A percentile compares a stretch with the other conserved stretches of the same genome.
phyloP scores from a whole-genome alignment of 1,140 invertebrate species.

The Diuraphis noxia region DNA sequence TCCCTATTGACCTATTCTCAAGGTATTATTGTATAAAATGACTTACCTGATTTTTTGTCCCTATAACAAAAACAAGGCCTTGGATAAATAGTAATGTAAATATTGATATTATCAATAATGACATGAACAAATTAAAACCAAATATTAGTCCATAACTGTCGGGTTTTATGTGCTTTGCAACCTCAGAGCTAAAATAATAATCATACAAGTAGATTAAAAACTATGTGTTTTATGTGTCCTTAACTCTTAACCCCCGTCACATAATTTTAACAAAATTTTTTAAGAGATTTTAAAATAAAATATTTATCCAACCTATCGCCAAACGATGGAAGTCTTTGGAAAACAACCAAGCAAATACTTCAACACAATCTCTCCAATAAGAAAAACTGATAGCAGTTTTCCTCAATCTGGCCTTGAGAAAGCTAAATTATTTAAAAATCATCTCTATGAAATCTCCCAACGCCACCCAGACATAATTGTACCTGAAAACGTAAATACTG shows the following conservation, averaged over 20 bases:
- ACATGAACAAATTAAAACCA: conserved; percentile 84
- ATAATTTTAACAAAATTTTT: neutral
- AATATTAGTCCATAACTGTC: conserved; percentile 89
- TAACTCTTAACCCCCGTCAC: neutral
- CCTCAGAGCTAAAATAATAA: conserved; percentile 72
- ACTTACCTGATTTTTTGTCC: conserved; percentile 46
- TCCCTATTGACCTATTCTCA: too few relatives aligned
- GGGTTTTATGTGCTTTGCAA: conserved; percentile 76
- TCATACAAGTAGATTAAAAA: neutral
- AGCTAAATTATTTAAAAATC: too few relatives aligned
- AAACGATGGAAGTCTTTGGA: too few relatives aligned
- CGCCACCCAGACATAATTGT: too few relatives aligned
- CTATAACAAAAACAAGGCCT: conserved; percentile 34
- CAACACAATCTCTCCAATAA: too few relatives aligned
- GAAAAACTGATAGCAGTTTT: too few relatives aligned
- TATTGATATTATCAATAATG: conserved; percentile 76
- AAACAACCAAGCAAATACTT: too few relatives aligned
- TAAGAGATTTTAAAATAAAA: neutral
- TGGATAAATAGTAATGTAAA: conserved; percentile 71
- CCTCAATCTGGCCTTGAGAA: too few relatives aligned
- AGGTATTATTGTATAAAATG: neutral
- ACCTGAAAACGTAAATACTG: too few relatives aligned
- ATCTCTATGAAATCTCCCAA: too few relatives aligned
- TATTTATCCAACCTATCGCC: too few relatives aligned
- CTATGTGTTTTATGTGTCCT: neutral